Evolutionary conservation across 64 coral and sea anemone genomes (phyloP), one percentile per base, ranked within the genome.

Genomic region (Astreopora myriophthalma): DNA sequence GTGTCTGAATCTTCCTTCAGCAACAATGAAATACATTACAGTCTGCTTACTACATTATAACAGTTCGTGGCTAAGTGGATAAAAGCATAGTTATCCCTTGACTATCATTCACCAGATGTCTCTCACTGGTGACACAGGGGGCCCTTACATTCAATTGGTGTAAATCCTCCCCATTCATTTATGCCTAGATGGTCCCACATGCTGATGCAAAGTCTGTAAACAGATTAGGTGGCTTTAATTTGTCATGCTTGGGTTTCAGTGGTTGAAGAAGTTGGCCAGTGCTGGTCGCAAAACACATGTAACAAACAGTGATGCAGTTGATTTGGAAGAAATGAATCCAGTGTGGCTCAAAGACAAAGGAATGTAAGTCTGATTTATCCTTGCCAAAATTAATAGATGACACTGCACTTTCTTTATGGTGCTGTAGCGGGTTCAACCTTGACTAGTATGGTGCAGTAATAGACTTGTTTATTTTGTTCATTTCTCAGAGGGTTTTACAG

Each of bases 341-440:
- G 57, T 99, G n/a, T 99, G 97, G 97, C 87, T 99, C 0, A 99
- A 99, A 77, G 94, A 99, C 75, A 99, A 99, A 87, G 97, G 97
- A 88, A 99, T 94, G 97, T 99, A 68, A 92, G 62, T 80, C 51
- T 34, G 29, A 7, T 22, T 55, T 16, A 55, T 16, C 10, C 40
- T 44, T 44, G 40, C 40, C 40, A 44, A 44, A 11, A 44, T 44
- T 44, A 44, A 44, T 44, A 8, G 40, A 44, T 55, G 10, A 13
- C 16, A 55, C 51, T 55, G 13, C 17, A 16, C 12, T 13, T 55
- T 55, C 3, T 22, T 13, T 55, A 16, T 19, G 3, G 51, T 13
- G 3, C 51, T 55, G 12, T 55, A n/a, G n/a, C n/a, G 12, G 10
- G 0, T 16, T 55, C 51, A 55, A 55, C 13, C 17, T 55, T 55